Evolutionary conservation across 1,140 invertebrate genomes (phyloP), one percentile per base, ranked within the genome.

Genomic region (Heterodera schachtii): DNA sequence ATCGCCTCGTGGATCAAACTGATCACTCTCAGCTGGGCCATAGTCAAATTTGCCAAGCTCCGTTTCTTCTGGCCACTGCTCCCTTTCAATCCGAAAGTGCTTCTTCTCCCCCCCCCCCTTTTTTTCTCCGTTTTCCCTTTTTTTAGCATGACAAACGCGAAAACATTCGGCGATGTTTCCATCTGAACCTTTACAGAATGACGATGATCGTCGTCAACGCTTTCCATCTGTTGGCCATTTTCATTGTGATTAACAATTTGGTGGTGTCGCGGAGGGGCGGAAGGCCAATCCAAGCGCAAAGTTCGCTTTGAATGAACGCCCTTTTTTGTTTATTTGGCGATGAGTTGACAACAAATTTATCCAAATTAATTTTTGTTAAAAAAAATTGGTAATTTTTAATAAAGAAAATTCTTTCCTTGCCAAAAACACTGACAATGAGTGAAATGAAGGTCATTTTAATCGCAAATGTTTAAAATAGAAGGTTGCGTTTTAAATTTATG

Each of bases 21-120:
- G n/a, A 88, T 89, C 49, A 90, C 88, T 11, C 83, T 89, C 9
- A 84, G 81, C 3, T 89, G 88, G 88, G 88, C 89, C 81, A 83
- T 89, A 66, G 80, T 89, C 46, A 89, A 89, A 73, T 89, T 89
- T 74, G 86, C 87, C 13, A 89, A 89, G 78, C 78, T 89, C 7
- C 85, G 89, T 41, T 89, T 89, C 82, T 90, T 89, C 75, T 89
- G 88, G 88, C 87, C 87, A 9, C 82, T 86, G 31, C 82, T 89
- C 21, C 87, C 87, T 21, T 79, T 87, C 6, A 90, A 90, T 78
- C 89, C 89, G 31, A 90, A 89, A 60, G 79, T 46, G 43, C 16
- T 52, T 21, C 8, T 16, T 1, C 57, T 0, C 57, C 57, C 11
- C 4, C 11, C 11, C 44, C 5, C 2, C 9, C 16, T n/a, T 79